phyloP scores from a whole-genome alignment of 2,797 vertebrate genomes.

The Myripristis murdjan region DNA sequence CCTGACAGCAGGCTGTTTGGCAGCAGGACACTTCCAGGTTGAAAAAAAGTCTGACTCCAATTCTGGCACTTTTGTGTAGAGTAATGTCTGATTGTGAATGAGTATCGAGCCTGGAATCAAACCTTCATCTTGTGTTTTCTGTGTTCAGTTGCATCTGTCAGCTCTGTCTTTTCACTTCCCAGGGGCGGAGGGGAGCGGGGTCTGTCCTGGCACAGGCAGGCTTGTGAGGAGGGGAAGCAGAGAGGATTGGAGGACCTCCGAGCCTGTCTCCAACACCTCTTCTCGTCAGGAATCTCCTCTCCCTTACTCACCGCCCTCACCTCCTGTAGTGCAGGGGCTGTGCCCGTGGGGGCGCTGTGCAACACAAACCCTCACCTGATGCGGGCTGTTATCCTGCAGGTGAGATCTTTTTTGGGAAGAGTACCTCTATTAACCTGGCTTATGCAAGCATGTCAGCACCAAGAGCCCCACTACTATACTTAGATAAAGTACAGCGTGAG shows the following conservation, averaged over 20 bases:
- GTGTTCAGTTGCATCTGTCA: slow-evolving; percentile 10
- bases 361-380: slow-evolving; percentile 89
- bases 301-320: slow-evolving; percentile 86
- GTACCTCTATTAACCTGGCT: too few relatives aligned
- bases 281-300: slow-evolving; percentile 88
- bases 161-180: slow-evolving; percentile 9
- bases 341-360: slow-evolving; percentile 93
- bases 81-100: neutral
- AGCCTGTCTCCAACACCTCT: slow-evolving; percentile 90
- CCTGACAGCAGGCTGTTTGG: too few relatives aligned
- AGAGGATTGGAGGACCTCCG: slow-evolving; percentile 91
- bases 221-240: slow-evolving; percentile 88
- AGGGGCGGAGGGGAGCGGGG: slow-evolving; percentile 94
- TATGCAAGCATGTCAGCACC: neutral
- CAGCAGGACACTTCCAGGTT: too few relatives aligned
- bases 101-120: neutral
- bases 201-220: slow-evolving; percentile 91
- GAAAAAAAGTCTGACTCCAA: too few relatives aligned
- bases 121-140: neutral
- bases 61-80: neutral
- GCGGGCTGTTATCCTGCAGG: slow-evolving; percentile 90
- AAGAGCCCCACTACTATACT: too few relatives aligned
- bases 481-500: too few relatives aligned
- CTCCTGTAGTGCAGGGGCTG: slow-evolving; percentile 93
- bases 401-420: too few relatives aligned